Base-by-base conservation (phyloP, 2,797 vertebrate species). In the Oreortyx pictus region DNA sequence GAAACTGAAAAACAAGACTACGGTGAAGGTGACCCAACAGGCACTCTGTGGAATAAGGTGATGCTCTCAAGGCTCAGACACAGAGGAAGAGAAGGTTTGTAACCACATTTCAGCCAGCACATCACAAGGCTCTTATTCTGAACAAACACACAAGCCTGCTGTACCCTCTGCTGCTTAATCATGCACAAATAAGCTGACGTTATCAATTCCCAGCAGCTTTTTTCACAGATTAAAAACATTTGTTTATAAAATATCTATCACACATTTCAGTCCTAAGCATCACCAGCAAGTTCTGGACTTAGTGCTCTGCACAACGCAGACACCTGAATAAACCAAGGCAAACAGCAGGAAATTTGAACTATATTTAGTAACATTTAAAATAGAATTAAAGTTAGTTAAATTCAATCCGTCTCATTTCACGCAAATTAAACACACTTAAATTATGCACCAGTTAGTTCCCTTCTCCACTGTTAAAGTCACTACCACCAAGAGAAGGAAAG, bases 391-490 rank as follows among this genome's bases (percentile, higher is more conserved):
- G 39, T 94, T 29, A n/a, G 86, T 78, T 83, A 49, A 56, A 77
- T 41, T 47, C 20, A 67, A 86, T 65, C 57, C 57, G 67, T 87
- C 52, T 6, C 7, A 57, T 74, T 91, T 89, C 62, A 88, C 20
- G 47, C 33, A 89, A 82, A 90, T 82, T 80, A 67, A 91, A 85
- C 44, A 57, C 14, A 74, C 6, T 73, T 65, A 56, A 86, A 84
- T 84, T 64, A 87, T 19, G 33, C 37, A 23, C 50, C 41, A 18
- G 18, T 62, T 84, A 68, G 65, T 86, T 35, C 44, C 61, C 14
- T 67, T 65, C 60, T 17, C 71, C 35, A 39, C 61, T 64, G 35
- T 31, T 81, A 70, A 49, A 78, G 71, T 43, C 3, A 0, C 13
- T 31, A 47, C 56, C 33, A 37, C 43, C 43, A 14, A 18, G 25